Percentiles rank a stretch among this genome's conserved stretches.
Evolutionary conservation across 2,888 invertebrate genomes (phyloP).

Genomic region (Cerastis rubricosa): DNA sequence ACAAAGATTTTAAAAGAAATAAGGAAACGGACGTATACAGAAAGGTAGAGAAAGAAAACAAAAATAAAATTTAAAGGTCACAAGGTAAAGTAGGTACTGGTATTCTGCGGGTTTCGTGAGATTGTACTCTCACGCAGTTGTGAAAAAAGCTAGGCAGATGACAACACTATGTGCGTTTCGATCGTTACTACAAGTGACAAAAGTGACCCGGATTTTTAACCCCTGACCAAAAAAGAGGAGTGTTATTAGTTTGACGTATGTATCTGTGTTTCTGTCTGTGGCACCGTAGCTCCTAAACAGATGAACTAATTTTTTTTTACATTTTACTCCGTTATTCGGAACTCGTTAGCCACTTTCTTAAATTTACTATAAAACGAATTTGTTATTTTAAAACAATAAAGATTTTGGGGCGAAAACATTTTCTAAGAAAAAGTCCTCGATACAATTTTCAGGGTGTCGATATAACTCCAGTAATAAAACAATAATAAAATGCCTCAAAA

Average conservation of each 20-base stretch:
- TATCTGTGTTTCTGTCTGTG: too few relatives aligned
- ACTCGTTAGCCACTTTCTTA: neutral
- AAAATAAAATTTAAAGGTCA: too few relatives aligned
- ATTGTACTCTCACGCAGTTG: neutral
- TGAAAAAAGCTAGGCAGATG: neutral
- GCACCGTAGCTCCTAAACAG: too few relatives aligned
- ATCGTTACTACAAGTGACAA: neutral
- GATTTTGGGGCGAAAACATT: neutral
- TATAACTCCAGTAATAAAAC: neutral
- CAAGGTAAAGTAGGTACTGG: neutral
- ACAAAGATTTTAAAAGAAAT: too few relatives aligned
- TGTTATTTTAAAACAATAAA: neutral
- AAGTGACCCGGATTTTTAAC: too few relatives aligned
- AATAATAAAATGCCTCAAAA: neutral
- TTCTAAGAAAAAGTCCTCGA: neutral
- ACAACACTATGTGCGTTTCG: neutral
- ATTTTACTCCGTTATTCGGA: too few relatives aligned
- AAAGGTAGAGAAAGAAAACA: too few relatives aligned
- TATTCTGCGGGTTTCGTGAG: neutral
- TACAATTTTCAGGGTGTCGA: neutral
- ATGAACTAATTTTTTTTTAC: too few relatives aligned
- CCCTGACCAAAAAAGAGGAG: too few relatives aligned
- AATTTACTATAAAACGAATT: neutral
- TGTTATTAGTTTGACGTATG: too few relatives aligned
- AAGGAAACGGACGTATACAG: too few relatives aligned